Conservation (phyloP, 2,888 invertebrate genomes). For the Osedax fenrisi region DNA sequence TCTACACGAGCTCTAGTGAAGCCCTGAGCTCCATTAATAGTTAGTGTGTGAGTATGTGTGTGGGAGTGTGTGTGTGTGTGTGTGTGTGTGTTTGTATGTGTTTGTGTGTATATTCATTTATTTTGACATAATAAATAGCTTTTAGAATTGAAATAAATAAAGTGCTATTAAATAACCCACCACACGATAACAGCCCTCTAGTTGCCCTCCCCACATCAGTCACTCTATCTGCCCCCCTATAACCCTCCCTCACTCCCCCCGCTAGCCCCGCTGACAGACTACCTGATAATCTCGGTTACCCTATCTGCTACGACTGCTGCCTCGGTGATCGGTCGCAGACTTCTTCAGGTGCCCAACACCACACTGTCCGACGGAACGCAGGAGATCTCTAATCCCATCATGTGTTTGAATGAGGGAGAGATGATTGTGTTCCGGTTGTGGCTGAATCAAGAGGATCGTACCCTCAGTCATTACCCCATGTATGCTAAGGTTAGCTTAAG, state of each 20-base stretch:
- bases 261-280: slow-evolving; percentile 19
- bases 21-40: slow-evolving; percentile 35
- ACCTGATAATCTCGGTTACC: not conserved
- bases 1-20: slow-evolving; percentile 36
- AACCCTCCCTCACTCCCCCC: no score
- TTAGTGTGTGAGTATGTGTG: no score
- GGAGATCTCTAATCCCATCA: slow-evolving; percentile 43
- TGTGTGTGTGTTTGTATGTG: no score
- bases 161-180: no score
- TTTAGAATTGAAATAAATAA: no score
- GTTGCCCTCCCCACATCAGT: no score
- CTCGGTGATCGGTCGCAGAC: not conserved
- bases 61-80: no score
- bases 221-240: no score
- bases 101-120: no score
- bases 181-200: no score
- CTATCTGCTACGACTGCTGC: not conserved
- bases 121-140: no score
- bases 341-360: slow-evolving; percentile 9
- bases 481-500: slow-evolving; percentile 41
- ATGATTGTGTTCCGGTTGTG: slow-evolving; percentile 45
- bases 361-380: slow-evolving; percentile 24
- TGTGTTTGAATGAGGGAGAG: slow-evolving; percentile 44
- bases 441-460: slow-evolving; percentile 41
- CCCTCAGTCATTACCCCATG: slow-evolving; percentile 44